Evolutionary conservation across 2,888 invertebrate species (phyloP).

Genomic region (Drosophila koepferae): DNA sequence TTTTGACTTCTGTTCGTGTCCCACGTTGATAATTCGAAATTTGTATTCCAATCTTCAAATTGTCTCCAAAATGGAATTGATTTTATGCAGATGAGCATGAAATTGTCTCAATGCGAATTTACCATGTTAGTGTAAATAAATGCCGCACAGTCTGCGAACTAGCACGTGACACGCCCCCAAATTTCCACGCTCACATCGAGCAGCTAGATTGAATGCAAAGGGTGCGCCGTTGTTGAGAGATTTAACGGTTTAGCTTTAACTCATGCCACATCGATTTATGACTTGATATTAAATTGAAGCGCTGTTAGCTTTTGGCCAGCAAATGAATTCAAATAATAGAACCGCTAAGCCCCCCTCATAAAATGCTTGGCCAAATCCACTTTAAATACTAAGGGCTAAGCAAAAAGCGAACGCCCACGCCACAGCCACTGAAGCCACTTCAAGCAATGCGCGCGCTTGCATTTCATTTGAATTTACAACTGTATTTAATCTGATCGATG

Average conservation of each 20-base stretch:
- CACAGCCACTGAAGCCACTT: conserved; percentile 20
- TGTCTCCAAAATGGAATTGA: conserved; percentile 85
- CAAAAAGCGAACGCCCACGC: conserved; percentile 23
- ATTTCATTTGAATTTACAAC: conserved; percentile 81
- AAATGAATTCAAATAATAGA: conserved; percentile 48
- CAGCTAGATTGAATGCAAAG: conserved; percentile 18
- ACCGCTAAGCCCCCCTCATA: conserved; percentile 45
- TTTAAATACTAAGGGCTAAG: conserved; percentile 73
- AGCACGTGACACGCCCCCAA: conserved; percentile 55
- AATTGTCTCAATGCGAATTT: conserved; percentile 82
- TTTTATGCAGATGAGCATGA: conserved; percentile 85
- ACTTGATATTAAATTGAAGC: conserved; percentile 52
- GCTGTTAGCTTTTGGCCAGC: conserved; percentile 52
- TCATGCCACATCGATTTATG: conserved; percentile 54
- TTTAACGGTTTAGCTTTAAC: conserved; percentile 28
- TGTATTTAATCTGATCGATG: conserved; percentile 72
- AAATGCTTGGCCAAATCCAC: conserved; percentile 59
- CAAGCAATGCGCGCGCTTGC: conserved; percentile 72
- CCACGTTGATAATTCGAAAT: conserved; percentile 84
- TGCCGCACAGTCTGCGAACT: conserved; percentile 46
- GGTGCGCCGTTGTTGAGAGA: background rate
- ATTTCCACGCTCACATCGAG: background rate
- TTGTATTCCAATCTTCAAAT: conserved; percentile 85
- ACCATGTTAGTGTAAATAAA: conserved; percentile 80
- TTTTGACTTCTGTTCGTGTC: conserved; percentile 55